phyloP scores from a whole-genome alignment of 2,888 invertebrate genomes.

The Schizaphis graminum region DNA sequence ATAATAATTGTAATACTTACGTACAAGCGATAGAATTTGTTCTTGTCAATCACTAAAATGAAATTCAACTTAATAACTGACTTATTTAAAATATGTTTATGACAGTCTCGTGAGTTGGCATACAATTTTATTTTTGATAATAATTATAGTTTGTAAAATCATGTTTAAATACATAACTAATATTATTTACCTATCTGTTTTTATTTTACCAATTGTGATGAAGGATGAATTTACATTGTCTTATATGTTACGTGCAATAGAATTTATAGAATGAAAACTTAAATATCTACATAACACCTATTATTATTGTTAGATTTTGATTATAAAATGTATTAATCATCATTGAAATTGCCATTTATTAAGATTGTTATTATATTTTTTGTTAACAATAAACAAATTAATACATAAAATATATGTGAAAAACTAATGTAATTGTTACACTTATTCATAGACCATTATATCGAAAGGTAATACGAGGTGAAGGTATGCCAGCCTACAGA shows the following conservation, averaged over 20 bases:
- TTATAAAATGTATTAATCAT: not conserved
- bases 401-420: not conserved
- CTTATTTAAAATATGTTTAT: not conserved
- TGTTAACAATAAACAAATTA: not conserved
- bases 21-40: not conserved
- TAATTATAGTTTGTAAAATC: not conserved
- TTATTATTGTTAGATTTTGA: not conserved
- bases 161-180: not conserved
- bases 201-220: not conserved
- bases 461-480: constrained; percentile 31
- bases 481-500: constrained; percentile 41
- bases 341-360: not conserved
- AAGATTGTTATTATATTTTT: not conserved
- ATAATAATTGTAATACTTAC: constrained; percentile 22
- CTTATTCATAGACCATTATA: constrained; percentile 26
- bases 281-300: not conserved
- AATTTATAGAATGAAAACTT: not conserved
- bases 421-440: not conserved
- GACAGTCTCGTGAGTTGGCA: not conserved
- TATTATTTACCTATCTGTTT: not conserved
- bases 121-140: not conserved
- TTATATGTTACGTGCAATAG: not conserved
- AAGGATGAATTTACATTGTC: not conserved
- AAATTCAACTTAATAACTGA: not conserved
- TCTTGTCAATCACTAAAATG: not conserved